These are phyloP conservation scores for Alces alces DNA, from an alignment of 2,113 vertebrate species.

Conservation along the genomic window DNA sequence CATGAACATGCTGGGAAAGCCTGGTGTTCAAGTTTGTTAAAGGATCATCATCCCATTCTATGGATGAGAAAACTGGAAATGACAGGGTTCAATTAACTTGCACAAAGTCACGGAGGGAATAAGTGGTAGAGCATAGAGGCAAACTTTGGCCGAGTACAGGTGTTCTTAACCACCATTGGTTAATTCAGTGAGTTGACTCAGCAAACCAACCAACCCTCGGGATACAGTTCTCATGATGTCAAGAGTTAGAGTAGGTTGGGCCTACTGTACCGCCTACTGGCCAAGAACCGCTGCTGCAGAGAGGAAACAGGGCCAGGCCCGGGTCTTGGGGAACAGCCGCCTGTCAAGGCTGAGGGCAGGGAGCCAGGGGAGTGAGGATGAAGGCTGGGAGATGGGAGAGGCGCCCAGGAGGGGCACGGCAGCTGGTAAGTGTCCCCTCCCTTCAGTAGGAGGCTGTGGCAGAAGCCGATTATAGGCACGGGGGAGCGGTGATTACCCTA, in stretches of 20 bases:
- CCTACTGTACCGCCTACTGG: fast-evolving
- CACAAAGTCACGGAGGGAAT: not conserved
- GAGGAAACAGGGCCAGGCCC: not conserved
- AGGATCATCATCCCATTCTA: not conserved
- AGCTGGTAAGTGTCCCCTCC: not conserved
- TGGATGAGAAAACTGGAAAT: not conserved
- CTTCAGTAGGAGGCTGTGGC: not conserved
- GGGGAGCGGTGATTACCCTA: too few relatives aligned
- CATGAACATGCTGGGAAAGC: fast-evolving
- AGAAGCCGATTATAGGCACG: not conserved
- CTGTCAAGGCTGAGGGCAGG: too few relatives aligned
- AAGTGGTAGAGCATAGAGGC: not conserved
- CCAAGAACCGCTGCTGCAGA: not conserved
- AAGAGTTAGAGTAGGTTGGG: not conserved
- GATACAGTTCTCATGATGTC: not conserved
- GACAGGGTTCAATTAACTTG: not conserved
- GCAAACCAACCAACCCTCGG: not conserved
- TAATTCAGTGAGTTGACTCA: not conserved
- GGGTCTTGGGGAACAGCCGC: not conserved
- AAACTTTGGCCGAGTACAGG: not conserved
- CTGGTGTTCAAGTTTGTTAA: not conserved
- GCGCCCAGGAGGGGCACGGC: too few relatives aligned
- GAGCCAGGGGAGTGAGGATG: not conserved
- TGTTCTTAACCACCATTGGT: not conserved
- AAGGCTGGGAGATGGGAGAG: not conserved